Conservation (phyloP, 1,140 invertebrate genomes). For the Augochlora pura region DNA sequence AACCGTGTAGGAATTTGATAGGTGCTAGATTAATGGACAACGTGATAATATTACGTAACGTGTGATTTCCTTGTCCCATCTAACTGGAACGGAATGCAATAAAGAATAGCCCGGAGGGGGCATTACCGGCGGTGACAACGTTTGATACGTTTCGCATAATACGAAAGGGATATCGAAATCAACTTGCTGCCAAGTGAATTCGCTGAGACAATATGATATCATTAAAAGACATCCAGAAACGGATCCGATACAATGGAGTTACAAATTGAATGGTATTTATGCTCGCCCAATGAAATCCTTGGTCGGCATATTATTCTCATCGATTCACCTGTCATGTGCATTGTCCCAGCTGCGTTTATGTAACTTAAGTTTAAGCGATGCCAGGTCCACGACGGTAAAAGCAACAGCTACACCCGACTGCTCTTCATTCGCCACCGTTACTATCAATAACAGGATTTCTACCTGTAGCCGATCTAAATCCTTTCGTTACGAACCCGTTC, state of each 20-base stretch:
- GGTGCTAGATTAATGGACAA: no score
- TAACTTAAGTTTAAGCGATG: conserved; percentile 66
- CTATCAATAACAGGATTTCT: conserved; percentile 59
- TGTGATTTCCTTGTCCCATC: background rate
- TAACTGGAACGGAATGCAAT: background rate
- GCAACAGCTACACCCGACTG: conserved; percentile 40
- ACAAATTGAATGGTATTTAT: conserved; percentile 31
- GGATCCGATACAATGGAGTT: conserved; percentile 5
- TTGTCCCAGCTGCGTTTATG: conserved; percentile 62
- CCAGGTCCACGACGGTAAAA: conserved; percentile 42
- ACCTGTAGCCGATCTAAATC: conserved; percentile 26
- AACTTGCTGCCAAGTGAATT: background rate
- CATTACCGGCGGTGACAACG: background rate
- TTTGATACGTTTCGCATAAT: background rate
- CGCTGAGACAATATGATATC: background rate
- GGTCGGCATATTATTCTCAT: conserved; percentile 57
- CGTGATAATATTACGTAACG: background rate
- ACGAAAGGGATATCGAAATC: background rate
- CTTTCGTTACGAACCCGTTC: conserved; percentile 43
- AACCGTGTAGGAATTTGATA: no score
- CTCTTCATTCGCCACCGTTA: conserved; percentile 53
- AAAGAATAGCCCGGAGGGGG: background rate
- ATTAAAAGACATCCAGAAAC: background rate
- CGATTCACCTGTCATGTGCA: conserved; percentile 62
- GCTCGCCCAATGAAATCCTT: conserved; percentile 8